These are phyloP conservation scores for Pachypeltis micranthus DNA, from an alignment of 1,140 invertebrate species.

Conservation along the genomic window DNA sequence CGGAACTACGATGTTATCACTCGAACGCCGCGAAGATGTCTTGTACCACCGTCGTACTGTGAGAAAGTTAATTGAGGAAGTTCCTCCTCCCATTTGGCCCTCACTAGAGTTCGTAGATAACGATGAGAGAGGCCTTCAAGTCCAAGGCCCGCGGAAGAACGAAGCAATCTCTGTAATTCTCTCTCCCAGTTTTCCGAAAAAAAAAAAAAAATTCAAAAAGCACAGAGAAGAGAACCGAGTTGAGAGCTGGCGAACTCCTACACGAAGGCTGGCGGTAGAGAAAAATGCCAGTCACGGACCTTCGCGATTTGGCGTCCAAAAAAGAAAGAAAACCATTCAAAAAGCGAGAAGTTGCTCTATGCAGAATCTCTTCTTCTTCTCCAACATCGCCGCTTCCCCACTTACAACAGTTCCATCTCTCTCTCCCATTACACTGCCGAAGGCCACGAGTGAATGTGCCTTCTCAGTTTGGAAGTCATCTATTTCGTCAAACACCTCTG, in stretches of 20 bases:
- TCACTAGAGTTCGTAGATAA: background rate
- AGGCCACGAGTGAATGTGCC: background rate
- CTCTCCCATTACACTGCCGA: background rate
- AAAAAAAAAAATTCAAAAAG: too few relatives aligned
- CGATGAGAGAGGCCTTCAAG: constrained; percentile 7
- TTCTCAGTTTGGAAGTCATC: too few relatives aligned
- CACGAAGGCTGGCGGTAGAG: too few relatives aligned
- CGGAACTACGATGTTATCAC: background rate
- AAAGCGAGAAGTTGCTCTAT: too few relatives aligned
- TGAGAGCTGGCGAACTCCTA: background rate
- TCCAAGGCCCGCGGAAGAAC: constrained; percentile 7
- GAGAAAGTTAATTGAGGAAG: constrained; percentile 9
- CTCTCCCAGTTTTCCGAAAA: too few relatives aligned
- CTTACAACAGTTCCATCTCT: background rate
- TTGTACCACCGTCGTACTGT: background rate
- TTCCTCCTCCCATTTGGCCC: background rate
- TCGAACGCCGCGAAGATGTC: background rate
- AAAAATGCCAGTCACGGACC: constrained; percentile 2
- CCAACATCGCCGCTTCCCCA: too few relatives aligned
- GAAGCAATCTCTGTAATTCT: constrained; percentile 8
- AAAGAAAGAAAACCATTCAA: too few relatives aligned
- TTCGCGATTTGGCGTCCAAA: background rate
- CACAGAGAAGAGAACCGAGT: background rate
- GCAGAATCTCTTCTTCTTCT: background rate
- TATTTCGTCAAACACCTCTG: too few relatives aligned